These are phyloP conservation scores for Lycopodina hypogea DNA, from an alignment of 37 sponge, comb jelly and placozoan species.

Conservation along the genomic window DNA sequence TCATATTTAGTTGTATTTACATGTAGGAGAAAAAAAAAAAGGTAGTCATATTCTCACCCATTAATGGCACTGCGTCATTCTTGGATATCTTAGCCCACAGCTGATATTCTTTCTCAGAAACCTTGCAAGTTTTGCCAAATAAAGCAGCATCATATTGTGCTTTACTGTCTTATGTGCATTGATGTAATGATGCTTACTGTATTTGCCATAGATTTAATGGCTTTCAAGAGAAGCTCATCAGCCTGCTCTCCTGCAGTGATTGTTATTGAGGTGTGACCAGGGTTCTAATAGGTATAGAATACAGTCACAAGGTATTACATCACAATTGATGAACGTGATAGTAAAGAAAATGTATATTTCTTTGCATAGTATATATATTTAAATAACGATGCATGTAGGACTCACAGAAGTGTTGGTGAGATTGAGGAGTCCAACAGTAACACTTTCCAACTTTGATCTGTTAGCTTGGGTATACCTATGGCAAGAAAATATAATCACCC, in stretches of 20 bases:
- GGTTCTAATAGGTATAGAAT: slow-evolving; percentile 14
- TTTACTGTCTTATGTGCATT: no score
- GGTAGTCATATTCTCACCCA: slow-evolving; percentile 23
- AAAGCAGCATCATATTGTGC: no score
- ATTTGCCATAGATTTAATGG: slow-evolving; percentile 35
- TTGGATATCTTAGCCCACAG: slow-evolving; percentile 58
- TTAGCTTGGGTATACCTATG: slow-evolving; percentile 21
- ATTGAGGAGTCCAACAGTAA: slow-evolving; percentile 34
- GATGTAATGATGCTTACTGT: slow-evolving; percentile 52
- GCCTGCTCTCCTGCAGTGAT: slow-evolving; percentile 30
- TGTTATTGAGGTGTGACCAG: slow-evolving; percentile 11
- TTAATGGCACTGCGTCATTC: slow-evolving; percentile 33
- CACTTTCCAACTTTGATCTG: slow-evolving; percentile 6
- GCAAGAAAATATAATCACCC: background rate
- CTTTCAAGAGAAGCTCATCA: slow-evolving; percentile 25
- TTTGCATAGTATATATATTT: background rate
- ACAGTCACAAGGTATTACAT: background rate
- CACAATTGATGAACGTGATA: no score
- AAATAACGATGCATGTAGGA: background rate
- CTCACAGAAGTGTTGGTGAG: slow-evolving; percentile 42
- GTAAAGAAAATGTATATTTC: no score
- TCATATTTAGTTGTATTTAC: background rate
- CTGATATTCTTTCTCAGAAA: slow-evolving; percentile 42
- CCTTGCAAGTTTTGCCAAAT: no score
- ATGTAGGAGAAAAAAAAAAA: background rate